phyloP scores from a whole-genome alignment of 2,113 vertebrate species.

The Chlorodrepanis virens region DNA sequence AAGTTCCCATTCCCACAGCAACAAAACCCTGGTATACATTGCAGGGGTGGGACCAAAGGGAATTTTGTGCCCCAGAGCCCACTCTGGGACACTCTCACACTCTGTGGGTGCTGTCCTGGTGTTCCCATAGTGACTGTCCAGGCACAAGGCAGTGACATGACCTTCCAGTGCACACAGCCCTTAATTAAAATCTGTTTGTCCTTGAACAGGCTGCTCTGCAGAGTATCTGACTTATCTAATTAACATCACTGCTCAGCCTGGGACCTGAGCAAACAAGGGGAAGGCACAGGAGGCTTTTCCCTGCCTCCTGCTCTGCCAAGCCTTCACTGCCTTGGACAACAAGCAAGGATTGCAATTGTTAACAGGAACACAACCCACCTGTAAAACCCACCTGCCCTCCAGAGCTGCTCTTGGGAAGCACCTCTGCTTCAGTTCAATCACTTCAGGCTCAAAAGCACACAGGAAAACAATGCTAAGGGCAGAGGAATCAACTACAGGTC shows the following conservation, averaged over 20 bases:
- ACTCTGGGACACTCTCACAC: not conserved
- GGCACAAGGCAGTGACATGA: not conserved
- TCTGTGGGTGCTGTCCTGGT: not conserved
- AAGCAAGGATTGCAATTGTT: not conserved
- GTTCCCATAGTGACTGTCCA: not conserved
- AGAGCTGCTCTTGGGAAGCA: not conserved
- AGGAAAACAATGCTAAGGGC: not conserved
- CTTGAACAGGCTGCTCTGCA: not conserved
- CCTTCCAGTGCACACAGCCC: not conserved
- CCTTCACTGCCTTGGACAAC: not conserved
- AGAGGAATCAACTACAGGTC: not conserved
- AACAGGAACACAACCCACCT: not conserved
- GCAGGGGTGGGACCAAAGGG: not conserved
- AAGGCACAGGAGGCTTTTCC: not conserved
- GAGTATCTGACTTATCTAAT: not conserved
- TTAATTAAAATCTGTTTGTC: slow-evolving; percentile 25
- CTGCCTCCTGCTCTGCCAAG: not conserved
- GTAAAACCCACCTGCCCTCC: not conserved
- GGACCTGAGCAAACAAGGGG: not conserved
- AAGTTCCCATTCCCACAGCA: not conserved
- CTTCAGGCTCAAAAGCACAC: not conserved
- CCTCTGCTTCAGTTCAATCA: not conserved
- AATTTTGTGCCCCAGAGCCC: not conserved
- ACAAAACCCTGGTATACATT: accelerated
- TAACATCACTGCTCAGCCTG: not conserved